phyloP scores from a whole-genome alignment of 1,140 invertebrate species.

The Helicoverpa armigera region DNA sequence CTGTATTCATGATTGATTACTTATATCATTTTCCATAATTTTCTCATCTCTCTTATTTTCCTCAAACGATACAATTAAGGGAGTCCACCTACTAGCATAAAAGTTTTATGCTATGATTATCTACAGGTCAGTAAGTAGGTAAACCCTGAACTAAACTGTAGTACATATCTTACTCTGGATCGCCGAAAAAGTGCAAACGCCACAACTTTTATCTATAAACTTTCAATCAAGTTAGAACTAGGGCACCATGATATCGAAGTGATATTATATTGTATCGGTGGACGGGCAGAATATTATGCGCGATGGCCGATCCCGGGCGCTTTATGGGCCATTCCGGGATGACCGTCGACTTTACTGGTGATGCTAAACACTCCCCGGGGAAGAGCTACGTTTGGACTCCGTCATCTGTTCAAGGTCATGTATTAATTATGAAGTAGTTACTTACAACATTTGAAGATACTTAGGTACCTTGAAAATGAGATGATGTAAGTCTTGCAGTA shows the following conservation, averaged over 20 bases:
- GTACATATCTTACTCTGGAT: too few relatives aligned
- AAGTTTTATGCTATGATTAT: neutral
- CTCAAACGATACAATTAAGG: too few relatives aligned
- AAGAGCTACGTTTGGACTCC: neutral
- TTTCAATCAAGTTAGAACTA: neutral
- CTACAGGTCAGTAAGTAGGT: too few relatives aligned
- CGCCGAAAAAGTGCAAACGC: neutral
- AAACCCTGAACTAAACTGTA: too few relatives aligned
- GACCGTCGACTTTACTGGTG: neutral
- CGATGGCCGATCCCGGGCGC: neutral
- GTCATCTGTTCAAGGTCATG: too few relatives aligned
- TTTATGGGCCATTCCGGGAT: neutral
- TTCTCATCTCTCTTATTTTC: too few relatives aligned
- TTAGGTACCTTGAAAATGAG: too few relatives aligned
- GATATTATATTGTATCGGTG: neutral
- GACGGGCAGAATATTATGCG: neutral
- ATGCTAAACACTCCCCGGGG: neutral
- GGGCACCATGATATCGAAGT: constrained; percentile 2
- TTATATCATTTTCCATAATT: neutral
- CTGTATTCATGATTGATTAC: neutral
- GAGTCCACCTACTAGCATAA: neutral
- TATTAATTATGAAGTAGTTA: too few relatives aligned
- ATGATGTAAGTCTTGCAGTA: too few relatives aligned
- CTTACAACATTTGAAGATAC: too few relatives aligned
- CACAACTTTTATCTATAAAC: neutral